Base-by-base conservation (phyloP, 1,140 invertebrate genomes). In the Leptoteleia sp. region DNA sequence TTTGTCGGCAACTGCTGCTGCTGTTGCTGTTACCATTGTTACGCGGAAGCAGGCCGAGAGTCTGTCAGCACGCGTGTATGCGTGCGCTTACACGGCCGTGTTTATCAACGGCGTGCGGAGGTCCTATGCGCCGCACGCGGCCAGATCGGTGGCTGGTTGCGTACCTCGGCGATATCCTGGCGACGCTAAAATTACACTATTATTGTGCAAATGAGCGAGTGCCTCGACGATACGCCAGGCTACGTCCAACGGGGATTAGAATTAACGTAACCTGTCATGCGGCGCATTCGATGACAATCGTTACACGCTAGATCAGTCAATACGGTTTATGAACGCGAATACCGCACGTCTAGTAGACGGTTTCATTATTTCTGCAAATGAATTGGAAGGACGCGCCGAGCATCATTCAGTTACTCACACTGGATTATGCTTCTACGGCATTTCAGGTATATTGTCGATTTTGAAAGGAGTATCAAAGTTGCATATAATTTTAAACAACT, bases 151-250 rank as follows among this genome's bases (percentile, higher is more conserved):
- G 25, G 64, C 65, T 65, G 55, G 11, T 33, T 37, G 75, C 64
- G 64, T 75, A 79, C 67, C 68, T 72, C 72, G 62, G 55, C 79
- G 80, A 80, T 85, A 82, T 84, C 79, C 82, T 79, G 72, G 77
- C 76, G 79, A 81, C 70, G 76, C 79, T 79, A 78, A 82, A 85
- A 85, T 84, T 83, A 82, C 80, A 82, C 82, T 81, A 87, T 85
- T 87, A 85, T 87, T 83, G 84, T 85, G 83, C 83, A 87, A 85
- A 87, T 85, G 81, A 85, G 80, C 73, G 79, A 84, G 48, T 71
- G 65, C 59, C 50, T 67, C 42, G 25, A 61, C 68, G 71, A 79
- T 78, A 80, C 67, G 73, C 71, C 67, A 59, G 48, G 64, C 80
- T 65, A 71, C 70, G 43, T 79, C 54, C 76, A 65, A 62, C 68